Base-by-base conservation (phyloP, 2,888 invertebrate species). In the Carabus problematicus region DNA sequence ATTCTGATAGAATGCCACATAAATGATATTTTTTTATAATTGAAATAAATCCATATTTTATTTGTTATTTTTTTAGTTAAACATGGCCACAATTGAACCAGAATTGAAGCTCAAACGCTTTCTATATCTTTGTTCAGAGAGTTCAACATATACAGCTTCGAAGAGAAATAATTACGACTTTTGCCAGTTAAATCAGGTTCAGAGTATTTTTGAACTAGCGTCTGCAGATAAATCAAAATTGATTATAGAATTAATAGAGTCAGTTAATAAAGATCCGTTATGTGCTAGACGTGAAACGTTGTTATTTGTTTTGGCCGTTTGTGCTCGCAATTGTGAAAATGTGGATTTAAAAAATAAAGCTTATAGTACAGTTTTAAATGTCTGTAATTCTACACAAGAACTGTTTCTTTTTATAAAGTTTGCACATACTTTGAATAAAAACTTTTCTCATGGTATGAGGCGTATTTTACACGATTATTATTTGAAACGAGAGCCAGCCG, bases 401-500 rank as follows among this genome's bases (percentile, higher is more conserved):
- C 79, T 78, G 56, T 80, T 77, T 71, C 73, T 73, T 56, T 82
- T 80, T 71, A 74, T 79, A 39, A 77, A 77, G 72, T 78, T 66
- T 29, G 58, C 71, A 41, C 68, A 69, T 45, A 39, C 39, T n/a
- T 61, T 69, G 8, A 61, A 69, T 54, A 69, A 62, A 54, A 69
- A 61, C 43, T 45, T 69, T 39, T 62, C 68, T 8, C 54, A 62
- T 62, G 88, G 89, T 1, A 87, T 90, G 83, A 85, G 88, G 72
- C 87, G 84, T 72, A 84, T 86, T 66, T 83, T 92, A 16, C 81
- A 81, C 62, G 81, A 84, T 6, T 93, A 91, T 90, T 93, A 92
- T 77, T 77, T 81, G 16, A 82, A 80, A 1, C 88, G 87, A 77
- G 83, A 86, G 11, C 86, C 90, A 0, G 78, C 85, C 77, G 85